Base-by-base conservation (phyloP, 2,888 invertebrate species). In the Acleris emargana region DNA sequence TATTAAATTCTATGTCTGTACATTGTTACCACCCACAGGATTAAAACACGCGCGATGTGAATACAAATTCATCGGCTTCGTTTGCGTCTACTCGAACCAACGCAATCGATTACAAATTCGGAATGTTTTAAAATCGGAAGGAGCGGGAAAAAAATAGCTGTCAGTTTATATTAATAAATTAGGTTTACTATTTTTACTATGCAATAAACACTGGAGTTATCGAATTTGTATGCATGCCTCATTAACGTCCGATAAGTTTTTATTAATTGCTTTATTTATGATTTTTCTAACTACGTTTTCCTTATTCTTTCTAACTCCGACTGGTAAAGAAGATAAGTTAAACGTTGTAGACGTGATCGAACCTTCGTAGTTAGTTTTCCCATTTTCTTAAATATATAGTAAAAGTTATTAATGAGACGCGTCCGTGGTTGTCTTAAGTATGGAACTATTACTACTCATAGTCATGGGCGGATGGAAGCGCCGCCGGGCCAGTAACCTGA, bases 1-100 rank as follows among this genome's bases (percentile, higher is more conserved):
- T 55, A 54, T 43, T 43, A 50, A 60, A 64, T 64, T 64, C 59
- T 17, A 28, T 9, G n/a, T 18, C 50, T 55, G 64, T 50, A 28
- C 52, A 38, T 57, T 61, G 61, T 66, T 52, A 52, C 66, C 66
- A 61, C 66, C 66, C 66, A 61, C 61, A 61, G 60, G 55, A 66
- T 66, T 66, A 66, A n/a, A 45, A 51, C 17, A 25, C 11, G 5
- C 22, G 16, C 51, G 45, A 18, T 1, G 16, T 57, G 66, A 61
- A 66, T 66, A 66, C 61, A 52, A 66, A 64, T 16, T 51, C 17
- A 42, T 66, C 60, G 55, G 60, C 18, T 50, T 60, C 38, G 59
- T 66, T 66, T 51, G 45, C 13, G 18, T 3, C 58, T 49, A 57
- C 45, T 45, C 55, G 32, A 53, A 58, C 52, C 25, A 49, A 59